These are phyloP conservation scores for Nesometra sesokonis DNA, from an alignment of 35 echinoderm and acorn worm species.

Conservation along the genomic window DNA sequence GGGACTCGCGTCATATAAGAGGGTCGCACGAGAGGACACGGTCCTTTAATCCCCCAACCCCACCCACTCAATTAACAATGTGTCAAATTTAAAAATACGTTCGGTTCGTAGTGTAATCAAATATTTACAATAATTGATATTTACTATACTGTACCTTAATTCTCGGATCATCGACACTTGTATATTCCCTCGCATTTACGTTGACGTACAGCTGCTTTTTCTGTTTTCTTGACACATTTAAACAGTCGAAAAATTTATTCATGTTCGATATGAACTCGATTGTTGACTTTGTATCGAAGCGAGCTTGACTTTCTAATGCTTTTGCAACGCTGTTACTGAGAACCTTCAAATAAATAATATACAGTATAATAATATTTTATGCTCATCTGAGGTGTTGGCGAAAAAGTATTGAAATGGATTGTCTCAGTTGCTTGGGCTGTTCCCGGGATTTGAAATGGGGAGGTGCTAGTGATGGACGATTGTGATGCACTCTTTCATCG, in stretches of 20 bases:
- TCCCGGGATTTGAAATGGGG: too few species aligned
- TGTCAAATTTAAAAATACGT: neutral
- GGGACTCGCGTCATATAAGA: too few species aligned
- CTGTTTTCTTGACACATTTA: constrained; percentile 26
- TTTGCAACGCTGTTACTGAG: constrained; percentile 47
- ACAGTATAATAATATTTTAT: too few species aligned
- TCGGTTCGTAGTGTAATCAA: neutral
- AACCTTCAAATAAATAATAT: constrained; percentile 22
- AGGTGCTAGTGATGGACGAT: too few species aligned
- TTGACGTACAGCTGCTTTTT: neutral
- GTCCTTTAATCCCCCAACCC: too few species aligned
- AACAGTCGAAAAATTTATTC: constrained; percentile 55
- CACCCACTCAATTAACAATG: too few species aligned
- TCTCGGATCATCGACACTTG: constrained; percentile 7
- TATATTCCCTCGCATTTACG: constrained; percentile 12
- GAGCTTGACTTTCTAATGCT: neutral
- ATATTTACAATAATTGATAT: neutral
- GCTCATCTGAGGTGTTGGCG: too few species aligned
- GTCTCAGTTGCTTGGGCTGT: too few species aligned
- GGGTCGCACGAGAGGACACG: too few species aligned
- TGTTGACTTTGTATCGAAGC: constrained; percentile 11
- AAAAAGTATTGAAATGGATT: too few species aligned
- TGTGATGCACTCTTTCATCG: too few species aligned
- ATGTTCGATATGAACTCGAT: constrained; percentile 18
- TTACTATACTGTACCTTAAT: constrained; percentile 32